Conservation (phyloP, 2,113 vertebrate species). For the Callospermophilus lateralis region DNA sequence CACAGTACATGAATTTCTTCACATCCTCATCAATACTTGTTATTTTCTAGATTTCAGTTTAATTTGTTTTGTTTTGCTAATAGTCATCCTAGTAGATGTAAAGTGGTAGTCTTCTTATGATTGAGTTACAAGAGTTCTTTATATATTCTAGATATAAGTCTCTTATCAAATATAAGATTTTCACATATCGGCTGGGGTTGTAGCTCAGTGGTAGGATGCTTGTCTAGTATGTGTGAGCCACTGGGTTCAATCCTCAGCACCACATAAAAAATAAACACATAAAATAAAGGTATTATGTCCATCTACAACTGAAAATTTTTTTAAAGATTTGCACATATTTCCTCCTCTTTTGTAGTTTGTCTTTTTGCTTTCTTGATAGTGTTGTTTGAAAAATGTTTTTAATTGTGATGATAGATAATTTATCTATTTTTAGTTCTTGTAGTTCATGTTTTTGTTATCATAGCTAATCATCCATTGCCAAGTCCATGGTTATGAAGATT, state of each 20-base stretch:
- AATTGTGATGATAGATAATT: not conserved
- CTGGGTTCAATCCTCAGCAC: too few relatives aligned
- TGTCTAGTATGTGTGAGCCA: too few relatives aligned
- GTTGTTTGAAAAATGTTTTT: not conserved
- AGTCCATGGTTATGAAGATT: not conserved
- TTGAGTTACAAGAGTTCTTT: not conserved
- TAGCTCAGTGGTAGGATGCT: not conserved
- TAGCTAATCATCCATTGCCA: constrained; percentile 10
- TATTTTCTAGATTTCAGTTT: not conserved
- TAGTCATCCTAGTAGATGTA: not conserved
- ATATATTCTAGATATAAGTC: not conserved
- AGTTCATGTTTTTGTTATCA: not conserved
- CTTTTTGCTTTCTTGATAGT: not conserved
- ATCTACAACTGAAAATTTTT: too few relatives aligned
- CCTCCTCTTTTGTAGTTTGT: too few relatives aligned
- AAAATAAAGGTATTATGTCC: too few relatives aligned
- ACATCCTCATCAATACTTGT: not conserved
- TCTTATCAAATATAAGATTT: not conserved
- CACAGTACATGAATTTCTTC: not conserved
- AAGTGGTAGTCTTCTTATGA: not conserved
- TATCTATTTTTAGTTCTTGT: not conserved
- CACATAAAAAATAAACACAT: too few relatives aligned
- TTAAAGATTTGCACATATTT: too few relatives aligned
- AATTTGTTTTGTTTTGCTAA: not conserved
- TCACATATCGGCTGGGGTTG: not conserved